A percentile compares a stretch with the other conserved stretches of the same genome.
phyloP scores from a whole-genome alignment of 2,888 invertebrate genomes.

The Alviniconcha strummeri region DNA sequence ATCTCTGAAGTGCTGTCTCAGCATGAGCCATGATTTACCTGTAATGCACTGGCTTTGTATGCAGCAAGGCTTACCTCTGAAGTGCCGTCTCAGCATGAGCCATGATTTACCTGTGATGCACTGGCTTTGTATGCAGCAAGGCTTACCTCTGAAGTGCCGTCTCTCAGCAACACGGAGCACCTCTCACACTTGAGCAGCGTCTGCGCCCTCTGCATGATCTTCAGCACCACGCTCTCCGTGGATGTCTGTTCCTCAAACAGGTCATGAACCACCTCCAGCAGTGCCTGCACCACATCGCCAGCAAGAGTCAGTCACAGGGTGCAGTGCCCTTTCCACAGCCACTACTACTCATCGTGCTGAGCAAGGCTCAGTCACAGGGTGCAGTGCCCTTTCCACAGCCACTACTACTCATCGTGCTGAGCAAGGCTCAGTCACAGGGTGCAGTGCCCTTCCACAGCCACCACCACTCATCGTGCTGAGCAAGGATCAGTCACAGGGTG shows the following conservation, averaged over 20 bases:
- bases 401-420: not conserved
- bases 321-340: not conserved
- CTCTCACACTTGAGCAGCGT: conserved; percentile 75
- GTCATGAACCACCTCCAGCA: conserved; percentile 77
- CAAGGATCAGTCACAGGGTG: not conserved
- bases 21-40: no score
- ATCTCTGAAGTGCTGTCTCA: no score
- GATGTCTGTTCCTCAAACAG: conserved; percentile 77
- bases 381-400: not conserved
- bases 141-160: conserved; percentile 71
- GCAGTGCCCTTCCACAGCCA: not conserved
- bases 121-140: no score
- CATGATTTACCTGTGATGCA: no score
- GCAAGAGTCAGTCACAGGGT: not conserved
- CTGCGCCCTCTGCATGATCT: conserved; percentile 77
- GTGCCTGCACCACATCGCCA: conserved; percentile 67
- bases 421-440: not conserved
- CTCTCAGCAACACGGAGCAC: conserved; percentile 75
- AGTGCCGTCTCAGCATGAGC: no score
- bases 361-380: not conserved
- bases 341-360: not conserved
- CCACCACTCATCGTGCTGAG: not conserved
- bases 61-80: no score
- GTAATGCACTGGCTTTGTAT: no score
- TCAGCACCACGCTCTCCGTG: conserved; percentile 75